Conservation (phyloP, 1,140 invertebrate species). For the Campodea augens region DNA sequence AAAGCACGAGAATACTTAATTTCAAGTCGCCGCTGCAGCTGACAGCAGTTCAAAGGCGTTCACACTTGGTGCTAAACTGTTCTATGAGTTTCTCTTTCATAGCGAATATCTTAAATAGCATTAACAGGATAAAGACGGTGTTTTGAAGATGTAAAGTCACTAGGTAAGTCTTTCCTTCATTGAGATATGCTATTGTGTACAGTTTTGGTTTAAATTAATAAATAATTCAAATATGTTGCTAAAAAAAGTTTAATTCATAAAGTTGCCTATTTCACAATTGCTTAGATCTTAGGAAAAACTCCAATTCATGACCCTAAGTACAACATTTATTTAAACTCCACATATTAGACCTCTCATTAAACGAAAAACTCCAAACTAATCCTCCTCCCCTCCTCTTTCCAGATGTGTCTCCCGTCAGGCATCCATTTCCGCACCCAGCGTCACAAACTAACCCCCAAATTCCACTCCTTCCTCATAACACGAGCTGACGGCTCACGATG, state of each 20-base stretch:
- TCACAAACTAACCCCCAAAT: constrained; percentile 65
- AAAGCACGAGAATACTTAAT: too few species aligned
- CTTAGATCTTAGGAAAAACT: not conserved
- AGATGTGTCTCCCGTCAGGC: constrained; percentile 85
- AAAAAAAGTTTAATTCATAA: not conserved
- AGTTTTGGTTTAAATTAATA: not conserved
- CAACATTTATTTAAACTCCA: constrained; percentile 12
- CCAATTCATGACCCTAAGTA: not conserved
- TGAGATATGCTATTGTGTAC: too few species aligned
- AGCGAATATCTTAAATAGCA: too few species aligned
- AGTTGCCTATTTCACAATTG: not conserved
- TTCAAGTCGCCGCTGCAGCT: too few species aligned
- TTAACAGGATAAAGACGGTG: too few species aligned
- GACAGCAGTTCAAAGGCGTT: too few species aligned
- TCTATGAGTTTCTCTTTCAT: too few species aligned
- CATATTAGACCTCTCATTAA: not conserved
- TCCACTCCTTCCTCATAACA: constrained; percentile 94
- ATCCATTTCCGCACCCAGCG: constrained; percentile 86
- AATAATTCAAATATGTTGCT: not conserved
- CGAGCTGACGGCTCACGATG: constrained; percentile 83
- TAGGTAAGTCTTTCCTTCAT: too few species aligned
- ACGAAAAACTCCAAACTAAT: not conserved
- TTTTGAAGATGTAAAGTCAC: too few species aligned
- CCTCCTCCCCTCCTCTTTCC: constrained; percentile 23
- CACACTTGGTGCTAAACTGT: too few species aligned